Conservation (phyloP, 2,888 invertebrate genomes). For the Hydroisotoma schaefferi region DNA sequence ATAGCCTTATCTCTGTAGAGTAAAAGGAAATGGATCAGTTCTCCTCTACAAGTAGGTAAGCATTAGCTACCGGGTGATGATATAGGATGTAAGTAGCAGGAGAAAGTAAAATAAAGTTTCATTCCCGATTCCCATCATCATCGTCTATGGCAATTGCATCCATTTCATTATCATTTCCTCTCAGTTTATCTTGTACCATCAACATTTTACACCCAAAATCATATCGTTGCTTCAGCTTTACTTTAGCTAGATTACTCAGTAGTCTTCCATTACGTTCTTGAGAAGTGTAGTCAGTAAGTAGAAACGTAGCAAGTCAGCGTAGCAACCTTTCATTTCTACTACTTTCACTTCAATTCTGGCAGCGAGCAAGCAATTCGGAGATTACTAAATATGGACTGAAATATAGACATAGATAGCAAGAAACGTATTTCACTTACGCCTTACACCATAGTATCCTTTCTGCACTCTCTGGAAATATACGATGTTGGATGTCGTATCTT, state of each 20-base stretch:
- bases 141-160: constrained; percentile 13
- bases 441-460: constrained; percentile 75
- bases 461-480: constrained; percentile 75
- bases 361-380: too few relatives aligned
- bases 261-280: too few relatives aligned
- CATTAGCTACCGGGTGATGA: background rate
- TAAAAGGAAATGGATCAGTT: background rate
- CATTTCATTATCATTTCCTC: constrained; percentile 35
- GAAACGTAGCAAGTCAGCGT: background rate
- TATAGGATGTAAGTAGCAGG: too few relatives aligned
- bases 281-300: background rate
- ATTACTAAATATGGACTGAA: constrained; percentile 5
- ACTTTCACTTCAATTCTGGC: background rate
- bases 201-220: constrained; percentile 25
- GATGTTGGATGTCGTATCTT: constrained; percentile 66
- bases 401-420: background rate
- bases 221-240: constrained; percentile 7
- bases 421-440: constrained; percentile 60
- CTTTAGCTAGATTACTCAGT: background rate
- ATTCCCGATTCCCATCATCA: constrained; percentile 7
- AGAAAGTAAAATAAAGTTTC: constrained; percentile 8
- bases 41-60: background rate
- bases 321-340: background rate
- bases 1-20: constrained; percentile 76
- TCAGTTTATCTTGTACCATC: constrained; percentile 24